Evolutionary conservation across 1,140 invertebrate species (phyloP).

Genomic region (Neodiprion pinetum): DNA sequence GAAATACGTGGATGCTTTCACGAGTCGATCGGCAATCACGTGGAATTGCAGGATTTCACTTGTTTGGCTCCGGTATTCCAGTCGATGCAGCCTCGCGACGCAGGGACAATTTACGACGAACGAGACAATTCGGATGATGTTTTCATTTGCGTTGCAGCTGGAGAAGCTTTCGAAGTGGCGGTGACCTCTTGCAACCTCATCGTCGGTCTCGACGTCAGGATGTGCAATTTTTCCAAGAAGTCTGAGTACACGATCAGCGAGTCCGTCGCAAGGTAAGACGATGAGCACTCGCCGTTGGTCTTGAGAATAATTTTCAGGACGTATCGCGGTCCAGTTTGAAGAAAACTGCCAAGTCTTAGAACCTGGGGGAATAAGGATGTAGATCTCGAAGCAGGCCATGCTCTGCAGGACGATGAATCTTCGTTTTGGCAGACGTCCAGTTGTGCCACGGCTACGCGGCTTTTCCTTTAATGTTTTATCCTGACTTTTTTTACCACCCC

Average conservation of each 20-base stretch:
- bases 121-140: no score
- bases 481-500: no score
- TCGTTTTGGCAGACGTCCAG: background rate
- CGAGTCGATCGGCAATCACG: slow-evolving; percentile 5
- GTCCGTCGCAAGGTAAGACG: slow-evolving; percentile 38
- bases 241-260: slow-evolving; percentile 44
- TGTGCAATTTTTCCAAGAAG: slow-evolving; percentile 51
- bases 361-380: background rate
- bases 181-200: slow-evolving; percentile 35
- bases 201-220: slow-evolving; percentile 45
- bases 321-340: no score
- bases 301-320: background rate
- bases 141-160: slow-evolving; percentile 40
- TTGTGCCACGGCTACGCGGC: background rate
- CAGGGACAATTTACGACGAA: background rate
- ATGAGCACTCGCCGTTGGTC: background rate
- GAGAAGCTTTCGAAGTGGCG: slow-evolving; percentile 42
- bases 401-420: background rate
- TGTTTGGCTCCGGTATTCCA: background rate
- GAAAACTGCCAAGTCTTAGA: background rate
- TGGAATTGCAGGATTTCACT: background rate
- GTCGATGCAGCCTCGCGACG: no score
- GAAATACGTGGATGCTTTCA: slow-evolving; percentile 1
- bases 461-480: no score
- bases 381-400: background rate